phyloP scores from a whole-genome alignment of 2,888 invertebrate species.

The Hirtodrosophila alboralis region DNA sequence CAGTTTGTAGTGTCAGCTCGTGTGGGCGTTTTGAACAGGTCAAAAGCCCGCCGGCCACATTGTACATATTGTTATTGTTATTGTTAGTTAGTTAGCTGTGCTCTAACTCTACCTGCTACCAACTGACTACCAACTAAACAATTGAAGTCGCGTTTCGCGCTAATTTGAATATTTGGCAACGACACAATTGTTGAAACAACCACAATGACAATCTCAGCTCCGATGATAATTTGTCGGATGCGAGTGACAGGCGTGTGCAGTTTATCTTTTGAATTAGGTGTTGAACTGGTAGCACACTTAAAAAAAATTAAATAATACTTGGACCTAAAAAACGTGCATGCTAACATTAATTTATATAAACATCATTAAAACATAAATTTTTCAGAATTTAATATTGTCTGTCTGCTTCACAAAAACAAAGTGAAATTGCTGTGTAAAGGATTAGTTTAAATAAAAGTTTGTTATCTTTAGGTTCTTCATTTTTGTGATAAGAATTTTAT shows the following conservation, averaged over 20 bases:
- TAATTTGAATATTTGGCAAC: conserved; percentile 76
- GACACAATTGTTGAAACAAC: conserved; percentile 24
- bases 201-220: conserved; percentile 33
- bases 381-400: no score
- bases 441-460: no score
- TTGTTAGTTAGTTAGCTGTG: conserved; percentile 17
- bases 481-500: no score
- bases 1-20: conserved; percentile 27
- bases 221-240: conserved; percentile 76
- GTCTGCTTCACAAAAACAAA: no score
- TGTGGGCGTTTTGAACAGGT: conserved; percentile 65
- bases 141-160: conserved; percentile 65
- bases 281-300: conserved; percentile 44
- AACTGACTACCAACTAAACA: conserved; percentile 53
- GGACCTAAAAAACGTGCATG: no score
- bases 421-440: no score
- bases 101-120: conserved; percentile 6
- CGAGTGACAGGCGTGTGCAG: conserved; percentile 75
- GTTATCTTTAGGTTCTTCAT: no score
- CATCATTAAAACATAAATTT: no score
- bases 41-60: conserved; percentile 63
- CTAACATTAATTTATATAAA: no score
- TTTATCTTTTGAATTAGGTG: conserved; percentile 76
- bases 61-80: no score
- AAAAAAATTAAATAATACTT: no score